A percentile compares a stretch with the other conserved stretches of the same genome.
phyloP scores from a whole-genome alignment of 2,113 vertebrate genomes.

The Rousettus leschenaultii region DNA sequence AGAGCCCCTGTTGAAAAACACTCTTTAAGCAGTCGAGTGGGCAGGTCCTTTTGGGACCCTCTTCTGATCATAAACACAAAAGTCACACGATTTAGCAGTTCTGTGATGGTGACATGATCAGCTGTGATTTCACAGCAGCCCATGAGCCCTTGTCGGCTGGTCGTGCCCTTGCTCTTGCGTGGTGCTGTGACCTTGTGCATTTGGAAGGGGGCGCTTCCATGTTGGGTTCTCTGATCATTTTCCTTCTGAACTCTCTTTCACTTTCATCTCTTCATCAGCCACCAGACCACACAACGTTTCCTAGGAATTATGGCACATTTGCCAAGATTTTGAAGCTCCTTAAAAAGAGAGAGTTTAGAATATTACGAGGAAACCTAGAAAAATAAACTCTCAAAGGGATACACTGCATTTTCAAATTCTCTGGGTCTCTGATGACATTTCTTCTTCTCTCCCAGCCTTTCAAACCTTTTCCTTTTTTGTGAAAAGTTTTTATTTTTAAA shows the following conservation, averaged over 20 bases:
- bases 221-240: not conserved
- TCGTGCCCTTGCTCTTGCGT: accelerated
- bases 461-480: not conserved
- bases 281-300: not conserved
- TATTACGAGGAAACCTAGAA: not conserved
- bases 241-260: not conserved
- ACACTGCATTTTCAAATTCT: not conserved
- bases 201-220: not conserved
- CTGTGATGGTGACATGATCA: not conserved
- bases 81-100: not conserved
- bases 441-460: not conserved
- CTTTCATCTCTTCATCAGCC: not conserved
- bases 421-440: not conserved
- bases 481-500: constrained; percentile 48
- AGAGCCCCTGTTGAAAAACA: not conserved
- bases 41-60: not conserved
- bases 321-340: not conserved
- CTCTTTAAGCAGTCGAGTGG: not conserved
- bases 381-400: not conserved
- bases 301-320: not conserved
- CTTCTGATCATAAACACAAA: not conserved
- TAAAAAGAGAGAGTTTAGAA: not conserved
- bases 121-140: not conserved
- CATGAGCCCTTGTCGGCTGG: too few species aligned
- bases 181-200: not conserved